Conservation (phyloP, 2,888 invertebrate genomes). For the Ichneumoninae sp. region DNA sequence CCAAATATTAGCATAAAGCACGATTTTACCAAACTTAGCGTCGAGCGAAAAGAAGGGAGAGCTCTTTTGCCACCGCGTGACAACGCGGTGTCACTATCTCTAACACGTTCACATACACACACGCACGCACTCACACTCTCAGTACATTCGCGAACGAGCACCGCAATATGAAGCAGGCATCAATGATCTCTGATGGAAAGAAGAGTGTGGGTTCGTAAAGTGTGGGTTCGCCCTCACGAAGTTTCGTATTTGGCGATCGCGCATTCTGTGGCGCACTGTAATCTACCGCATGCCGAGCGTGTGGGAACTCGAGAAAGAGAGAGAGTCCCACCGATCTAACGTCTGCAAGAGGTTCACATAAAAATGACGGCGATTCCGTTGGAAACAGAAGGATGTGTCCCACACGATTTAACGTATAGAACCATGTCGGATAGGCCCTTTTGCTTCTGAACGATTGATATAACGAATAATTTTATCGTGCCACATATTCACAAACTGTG, state of each 20-base stretch:
- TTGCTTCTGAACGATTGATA: not conserved
- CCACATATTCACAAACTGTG: not conserved
- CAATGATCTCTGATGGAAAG: constrained; percentile 50
- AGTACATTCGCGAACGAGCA: constrained; percentile 30
- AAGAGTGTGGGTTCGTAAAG: constrained; percentile 78
- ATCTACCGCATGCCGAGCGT: constrained; percentile 62
- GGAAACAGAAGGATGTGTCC: not conserved
- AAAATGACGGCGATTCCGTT: not conserved
- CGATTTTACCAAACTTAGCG: constrained; percentile 72
- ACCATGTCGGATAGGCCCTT: not conserved
- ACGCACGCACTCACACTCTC: not conserved
- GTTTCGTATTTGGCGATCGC: constrained; percentile 81
- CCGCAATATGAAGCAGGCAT: constrained; percentile 25
- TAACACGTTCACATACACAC: constrained; percentile 8
- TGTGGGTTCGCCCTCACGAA: constrained; percentile 78
- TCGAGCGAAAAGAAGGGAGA: constrained; percentile 37
- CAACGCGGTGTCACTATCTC: constrained; percentile 27
- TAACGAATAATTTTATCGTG: not conserved
- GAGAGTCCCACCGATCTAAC: constrained; percentile 12
- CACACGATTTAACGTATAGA: not conserved
- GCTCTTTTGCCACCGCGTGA: constrained; percentile 44
- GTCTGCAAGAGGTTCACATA: not conserved
- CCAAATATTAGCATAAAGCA: constrained; percentile 78
- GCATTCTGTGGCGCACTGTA: constrained; percentile 33
- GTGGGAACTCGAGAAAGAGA: constrained; percentile 67